Conservation (phyloP, 2,888 invertebrate species). For the Himalopsyche japonica region DNA sequence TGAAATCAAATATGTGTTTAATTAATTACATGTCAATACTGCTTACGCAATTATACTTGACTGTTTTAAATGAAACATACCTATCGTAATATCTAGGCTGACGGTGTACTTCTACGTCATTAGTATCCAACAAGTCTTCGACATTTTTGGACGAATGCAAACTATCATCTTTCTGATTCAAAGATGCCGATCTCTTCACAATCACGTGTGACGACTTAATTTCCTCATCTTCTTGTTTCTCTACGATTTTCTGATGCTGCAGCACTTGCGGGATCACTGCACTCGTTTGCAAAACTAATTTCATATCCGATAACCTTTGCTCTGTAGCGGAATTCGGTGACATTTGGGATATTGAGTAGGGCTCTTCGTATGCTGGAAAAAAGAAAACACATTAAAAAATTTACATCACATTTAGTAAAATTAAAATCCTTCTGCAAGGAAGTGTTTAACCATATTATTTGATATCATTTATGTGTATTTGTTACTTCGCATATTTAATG, state of each 20-base stretch:
- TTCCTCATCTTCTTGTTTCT: constrained; percentile 43
- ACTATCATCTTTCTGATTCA: constrained; percentile 57
- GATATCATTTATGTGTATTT: too few relatives aligned
- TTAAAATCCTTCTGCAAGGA: too few relatives aligned
- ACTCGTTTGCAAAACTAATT: constrained; percentile 6
- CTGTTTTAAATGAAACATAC: not conserved
- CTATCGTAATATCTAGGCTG: constrained; percentile 33
- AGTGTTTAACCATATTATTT: too few relatives aligned
- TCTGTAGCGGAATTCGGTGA: constrained; percentile 66
- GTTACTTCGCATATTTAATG: too few relatives aligned
- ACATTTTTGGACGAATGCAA: constrained; percentile 60
- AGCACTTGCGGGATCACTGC: constrained; percentile 47
- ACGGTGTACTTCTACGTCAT: constrained; percentile 53
- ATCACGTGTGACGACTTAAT: constrained; percentile 52
- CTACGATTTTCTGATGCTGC: constrained; percentile 6
- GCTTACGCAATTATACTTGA: too few relatives aligned
- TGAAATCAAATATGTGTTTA: not conserved
- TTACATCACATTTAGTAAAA: too few relatives aligned
- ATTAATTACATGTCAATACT: not conserved
- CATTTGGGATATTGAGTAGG: constrained; percentile 65
- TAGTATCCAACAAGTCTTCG: constrained; percentile 55
- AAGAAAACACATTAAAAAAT: not conserved
- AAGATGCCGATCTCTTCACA: constrained; percentile 61
- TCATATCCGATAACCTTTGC: constrained; percentile 9
- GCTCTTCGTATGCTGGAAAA: constrained; percentile 60